Base-by-base conservation (phyloP, 2,797 vertebrate genomes). In the Sebastes baramenuke region DNA sequence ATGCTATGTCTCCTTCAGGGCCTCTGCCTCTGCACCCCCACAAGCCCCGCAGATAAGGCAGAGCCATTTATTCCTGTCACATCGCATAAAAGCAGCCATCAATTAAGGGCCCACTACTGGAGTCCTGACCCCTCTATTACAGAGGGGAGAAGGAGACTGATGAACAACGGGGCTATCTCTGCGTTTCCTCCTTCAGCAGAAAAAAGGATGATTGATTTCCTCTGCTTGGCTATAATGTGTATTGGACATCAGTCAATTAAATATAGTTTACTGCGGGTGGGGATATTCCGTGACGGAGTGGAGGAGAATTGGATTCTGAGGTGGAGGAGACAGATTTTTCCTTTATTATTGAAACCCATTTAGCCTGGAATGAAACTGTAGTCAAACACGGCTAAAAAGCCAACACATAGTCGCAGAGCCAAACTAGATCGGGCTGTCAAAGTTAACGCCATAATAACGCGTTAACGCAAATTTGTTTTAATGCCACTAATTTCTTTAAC, bases 51-150 rank as follows among this genome's bases (percentile, higher is more conserved):
- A 89, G 90, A 95, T 94, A 94, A 92, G 85, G 82, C 82, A 73
- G 36, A 62, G 78, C 87, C 89, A 94, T 95, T 94, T 88, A 94
- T 94, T 93, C 78, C 88, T 86, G 93, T 92, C 93, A 92, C 89
- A 84, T 67, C 25, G 64, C 83, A 95, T 96, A 92, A 95, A 95
- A 88, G 83, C 89, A 85, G 83, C 80, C 92, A 94, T 95, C 92
- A 95, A 94, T 95, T 93, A 93, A 91, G 25, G 83, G 36, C 79
- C 88, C 72, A 79, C 82, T 72, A 79, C 84, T 83, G 73, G 82
- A 92, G 91, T 89, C 91, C 82, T 93, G 91, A 95, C 92, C 91
- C 91, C 79, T 86, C 88, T 87, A 93, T 94, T 93, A 94, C 82
- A 85, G 74, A 79, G 87, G 79, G 75, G 82, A 87, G 87, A 89